These are phyloP conservation scores for Drosophila nannoptera DNA, from an alignment of 1,140 invertebrate genomes.

Conservation along the genomic window DNA sequence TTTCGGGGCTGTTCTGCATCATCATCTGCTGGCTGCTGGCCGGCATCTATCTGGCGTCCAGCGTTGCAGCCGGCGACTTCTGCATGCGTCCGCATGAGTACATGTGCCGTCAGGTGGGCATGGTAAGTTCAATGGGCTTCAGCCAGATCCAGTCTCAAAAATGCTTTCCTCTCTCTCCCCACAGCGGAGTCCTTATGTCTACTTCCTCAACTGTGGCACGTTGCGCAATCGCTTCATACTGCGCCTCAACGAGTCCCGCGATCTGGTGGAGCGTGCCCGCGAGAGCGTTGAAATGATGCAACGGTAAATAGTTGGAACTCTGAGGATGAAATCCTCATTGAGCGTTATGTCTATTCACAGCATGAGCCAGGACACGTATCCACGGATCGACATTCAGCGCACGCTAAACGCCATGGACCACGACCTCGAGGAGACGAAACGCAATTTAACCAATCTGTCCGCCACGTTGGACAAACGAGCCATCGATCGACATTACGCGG, in stretches of 20 bases:
- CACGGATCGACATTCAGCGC: slow-evolving; percentile 70
- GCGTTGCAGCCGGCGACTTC: slow-evolving; percentile 86
- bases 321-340: too few species aligned
- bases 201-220: slow-evolving; percentile 77
- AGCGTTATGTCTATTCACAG: slow-evolving; percentile 21
- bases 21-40: slow-evolving; percentile 89
- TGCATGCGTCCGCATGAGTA: slow-evolving; percentile 85
- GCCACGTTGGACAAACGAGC: slow-evolving; percentile 85
- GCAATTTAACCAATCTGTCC: slow-evolving; percentile 79
- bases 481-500: slow-evolving; percentile 85
- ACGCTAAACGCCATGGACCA: slow-evolving; percentile 68
- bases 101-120: slow-evolving; percentile 78
- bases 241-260: slow-evolving; percentile 76
- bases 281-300: slow-evolving; percentile 71
- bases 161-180: neutral
- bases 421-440: slow-evolving; percentile 69
- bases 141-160: neutral
- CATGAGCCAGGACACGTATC: slow-evolving; percentile 77
- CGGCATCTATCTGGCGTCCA: slow-evolving; percentile 86
- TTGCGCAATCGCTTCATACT: slow-evolving; percentile 77
- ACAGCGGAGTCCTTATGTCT: slow-evolving; percentile 75
- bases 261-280: slow-evolving; percentile 74
- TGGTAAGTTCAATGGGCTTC: slow-evolving; percentile 50
- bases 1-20: slow-evolving; percentile 89
- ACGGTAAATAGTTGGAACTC: slow-evolving; percentile 45